phyloP scores from a whole-genome alignment of 2,797 vertebrate genomes.

The Hoplostethus mediterraneus region DNA sequence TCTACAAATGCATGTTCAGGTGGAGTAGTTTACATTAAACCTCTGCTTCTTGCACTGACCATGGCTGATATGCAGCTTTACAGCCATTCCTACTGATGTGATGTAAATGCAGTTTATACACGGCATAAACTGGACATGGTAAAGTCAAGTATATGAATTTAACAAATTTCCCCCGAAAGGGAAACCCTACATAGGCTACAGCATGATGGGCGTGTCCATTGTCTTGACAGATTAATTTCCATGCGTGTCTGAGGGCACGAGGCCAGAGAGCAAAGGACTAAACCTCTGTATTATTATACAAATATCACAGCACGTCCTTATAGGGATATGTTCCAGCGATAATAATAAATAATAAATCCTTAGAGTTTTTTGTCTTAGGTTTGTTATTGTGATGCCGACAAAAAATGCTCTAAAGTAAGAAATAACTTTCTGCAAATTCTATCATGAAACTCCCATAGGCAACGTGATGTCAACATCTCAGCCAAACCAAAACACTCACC shows the following conservation, averaged over 20 bases:
- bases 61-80: neutral
- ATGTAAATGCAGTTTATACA: neutral
- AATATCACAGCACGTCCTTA: too few species aligned
- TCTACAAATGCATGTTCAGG: neutral
- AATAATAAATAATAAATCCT: too few species aligned
- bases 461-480: neutral
- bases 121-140: neutral
- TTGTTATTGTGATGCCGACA: neutral
- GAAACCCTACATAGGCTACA: neutral
- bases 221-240: neutral
- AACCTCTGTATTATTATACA: neutral
- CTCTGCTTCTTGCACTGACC: neutral
- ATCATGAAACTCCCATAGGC: neutral
- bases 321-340: too few species aligned
- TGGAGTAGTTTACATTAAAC: neutral
- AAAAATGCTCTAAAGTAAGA: neutral
- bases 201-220: slow-evolving; percentile 54
- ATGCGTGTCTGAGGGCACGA: neutral
- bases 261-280: neutral
- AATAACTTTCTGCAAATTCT: neutral
- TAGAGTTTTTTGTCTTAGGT: too few species aligned
- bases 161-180: neutral
- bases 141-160: neutral
- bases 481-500: slow-evolving; percentile 58
- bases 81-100: neutral